phyloP scores from a whole-genome alignment of 2,888 invertebrate genomes.

The Andrena bicolor region DNA sequence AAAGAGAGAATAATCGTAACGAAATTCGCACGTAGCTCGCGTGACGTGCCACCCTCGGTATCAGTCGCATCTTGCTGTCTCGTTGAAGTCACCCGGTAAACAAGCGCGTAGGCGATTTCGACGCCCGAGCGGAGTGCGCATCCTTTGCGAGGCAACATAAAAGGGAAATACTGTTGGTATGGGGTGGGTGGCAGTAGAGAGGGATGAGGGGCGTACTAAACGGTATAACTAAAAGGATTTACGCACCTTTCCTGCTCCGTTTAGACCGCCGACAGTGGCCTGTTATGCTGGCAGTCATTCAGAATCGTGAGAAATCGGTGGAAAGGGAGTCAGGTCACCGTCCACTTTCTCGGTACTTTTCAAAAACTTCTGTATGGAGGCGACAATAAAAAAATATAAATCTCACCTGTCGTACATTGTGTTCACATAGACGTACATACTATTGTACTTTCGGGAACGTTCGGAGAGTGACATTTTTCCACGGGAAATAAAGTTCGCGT shows the following conservation, averaged over 20 bases:
- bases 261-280: slow-evolving; percentile 38
- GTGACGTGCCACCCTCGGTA: neutral
- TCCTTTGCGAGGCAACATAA: slow-evolving; percentile 48
- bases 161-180: slow-evolving; percentile 39
- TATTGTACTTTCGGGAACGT: slow-evolving; percentile 13
- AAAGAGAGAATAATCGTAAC: neutral
- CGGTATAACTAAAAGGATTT: slow-evolving; percentile 43
- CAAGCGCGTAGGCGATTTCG: slow-evolving; percentile 79
- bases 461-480: neutral
- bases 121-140: slow-evolving; percentile 74
- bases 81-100: slow-evolving; percentile 74
- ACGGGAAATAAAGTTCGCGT: neutral
- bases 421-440: neutral
- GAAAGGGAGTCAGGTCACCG: slow-evolving; percentile 13
- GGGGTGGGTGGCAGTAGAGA: slow-evolving; percentile 13
- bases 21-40: neutral
- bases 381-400: slow-evolving; percentile 39
- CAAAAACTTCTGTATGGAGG: slow-evolving; percentile 4
- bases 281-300: slow-evolving; percentile 57
- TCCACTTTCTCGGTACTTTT: slow-evolving; percentile 21
- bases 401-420: slow-evolving; percentile 21
- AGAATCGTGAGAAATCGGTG: slow-evolving; percentile 65
- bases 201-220: slow-evolving; percentile 20
- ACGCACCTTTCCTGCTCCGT: slow-evolving; percentile 32
- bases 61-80: slow-evolving; percentile 41